Evolutionary conservation across 2,797 vertebrate species (phyloP).

Genomic region (Petrocephalus schoutedeni): DNA sequence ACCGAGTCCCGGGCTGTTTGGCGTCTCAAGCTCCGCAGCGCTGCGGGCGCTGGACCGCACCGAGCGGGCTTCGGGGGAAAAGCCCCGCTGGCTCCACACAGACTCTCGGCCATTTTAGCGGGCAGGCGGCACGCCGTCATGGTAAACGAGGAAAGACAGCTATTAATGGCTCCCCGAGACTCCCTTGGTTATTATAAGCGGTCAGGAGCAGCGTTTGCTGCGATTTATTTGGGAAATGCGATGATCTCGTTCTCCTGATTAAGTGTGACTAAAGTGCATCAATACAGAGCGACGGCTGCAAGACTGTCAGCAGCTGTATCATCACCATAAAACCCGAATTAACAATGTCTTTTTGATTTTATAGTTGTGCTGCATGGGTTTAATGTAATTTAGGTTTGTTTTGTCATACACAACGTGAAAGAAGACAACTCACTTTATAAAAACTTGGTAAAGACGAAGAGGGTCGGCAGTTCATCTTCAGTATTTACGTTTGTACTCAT

Average conservation of each 20-base stretch:
- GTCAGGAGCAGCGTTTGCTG: neutral
- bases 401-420: neutral
- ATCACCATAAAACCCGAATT: neutral
- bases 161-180: neutral
- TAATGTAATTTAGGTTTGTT: conserved; percentile 6
- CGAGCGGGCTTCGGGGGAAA: neutral
- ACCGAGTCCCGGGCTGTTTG: neutral
- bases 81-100: neutral
- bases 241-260: conserved; percentile 7
- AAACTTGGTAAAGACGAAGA: neutral
- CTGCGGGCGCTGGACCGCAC: neutral
- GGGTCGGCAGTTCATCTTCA: neutral
- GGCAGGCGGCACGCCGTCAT: neutral
- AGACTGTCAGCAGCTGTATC: conserved; percentile 4
- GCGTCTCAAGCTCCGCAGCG: neutral
- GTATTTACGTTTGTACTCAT: neutral
- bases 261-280: conserved; percentile 10
- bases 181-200: conserved; percentile 4
- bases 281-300: neutral
- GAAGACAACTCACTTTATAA: neutral
- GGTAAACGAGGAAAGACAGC: neutral
- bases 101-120: neutral
- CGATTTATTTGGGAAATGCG: neutral
- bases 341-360: conserved; percentile 7
- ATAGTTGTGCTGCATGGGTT: neutral